Evolutionary conservation across 2,113 vertebrate genomes (phyloP).

Genomic region (Motacilla tschutschensis): DNA sequence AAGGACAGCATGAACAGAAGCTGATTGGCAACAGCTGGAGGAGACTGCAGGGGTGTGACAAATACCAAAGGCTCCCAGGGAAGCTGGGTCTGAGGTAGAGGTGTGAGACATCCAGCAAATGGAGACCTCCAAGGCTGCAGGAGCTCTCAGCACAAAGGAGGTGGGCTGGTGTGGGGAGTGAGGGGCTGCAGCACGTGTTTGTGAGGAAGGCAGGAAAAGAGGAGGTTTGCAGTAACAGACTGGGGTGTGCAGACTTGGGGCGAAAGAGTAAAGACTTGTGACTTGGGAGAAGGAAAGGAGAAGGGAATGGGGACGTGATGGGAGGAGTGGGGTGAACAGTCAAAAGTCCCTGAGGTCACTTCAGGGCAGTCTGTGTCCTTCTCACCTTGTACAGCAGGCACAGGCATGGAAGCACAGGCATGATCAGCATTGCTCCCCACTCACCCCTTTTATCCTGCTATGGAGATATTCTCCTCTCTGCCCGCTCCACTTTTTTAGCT

Average conservation of each 20-base stretch:
- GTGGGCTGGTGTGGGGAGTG: neutral
- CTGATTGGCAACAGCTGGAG: neutral
- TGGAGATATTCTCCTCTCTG: neutral
- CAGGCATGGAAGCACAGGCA: neutral
- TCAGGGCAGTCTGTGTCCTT: neutral
- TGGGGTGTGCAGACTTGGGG: fast-evolving
- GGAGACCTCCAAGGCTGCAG: neutral
- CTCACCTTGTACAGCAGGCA: neutral
- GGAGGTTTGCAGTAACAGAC: neutral
- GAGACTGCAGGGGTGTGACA: fast-evolving
- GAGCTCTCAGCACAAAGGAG: neutral
- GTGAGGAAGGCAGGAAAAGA: neutral
- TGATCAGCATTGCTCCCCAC: fast-evolving
- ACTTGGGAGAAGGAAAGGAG: neutral
- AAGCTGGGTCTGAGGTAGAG: neutral
- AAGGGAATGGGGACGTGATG: neutral
- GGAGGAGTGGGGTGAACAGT: neutral
- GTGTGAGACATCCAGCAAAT: neutral
- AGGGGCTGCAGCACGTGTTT: neutral
- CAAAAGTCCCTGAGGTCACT: neutral
- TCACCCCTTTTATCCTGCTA: neutral
- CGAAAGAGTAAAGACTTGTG: fast-evolving
- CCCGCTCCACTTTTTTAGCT: neutral
- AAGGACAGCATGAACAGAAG: neutral
- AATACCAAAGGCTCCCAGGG: neutral